Evolutionary conservation across 2,113 vertebrate genomes (phyloP), one percentile per base, ranked within the genome.

Genomic region (Seriola quinqueradiata): DNA sequence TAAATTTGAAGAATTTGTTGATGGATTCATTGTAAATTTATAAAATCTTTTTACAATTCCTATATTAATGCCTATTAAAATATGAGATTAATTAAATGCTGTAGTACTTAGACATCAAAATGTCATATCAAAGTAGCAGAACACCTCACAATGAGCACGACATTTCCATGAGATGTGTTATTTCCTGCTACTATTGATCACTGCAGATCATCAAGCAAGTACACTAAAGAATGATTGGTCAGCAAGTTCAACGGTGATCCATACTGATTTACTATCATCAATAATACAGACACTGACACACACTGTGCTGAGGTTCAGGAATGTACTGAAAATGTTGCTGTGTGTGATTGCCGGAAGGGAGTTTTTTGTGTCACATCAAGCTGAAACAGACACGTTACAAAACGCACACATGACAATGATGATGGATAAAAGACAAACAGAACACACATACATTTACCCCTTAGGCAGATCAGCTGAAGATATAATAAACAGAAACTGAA

Each of bases 161-260:
- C 5, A 54, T 21, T 54, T 54, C 17, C 14, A 13, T 28, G 5
- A 50, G 0, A 59, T 50, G 36, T 63, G 60, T 65, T 14, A 67
- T 57, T 63, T 72, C 70, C 66, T 79, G 79, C 60, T 48, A 0
- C 12, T 19, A 58, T 71, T 36, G 66, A 79, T 58, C 21, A 25
- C 46, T 28, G 46, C 36, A 58, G 7, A 77, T 48, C 3, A n/a
- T 34, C 11, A 10, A 14, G 21, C 66, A 66, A 23, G n/a, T 4
- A 10, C 54, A 60, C 16, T 4, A 8, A 48, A 70, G 40, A 19
- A 46, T 14, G 21, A 60, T n/a, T 0, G 21, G 11, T 25, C 21
- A 16, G 34, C 11, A 32, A 69, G 55, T 64, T 65, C 9, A 70
- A 70, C 14, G 52, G 7, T 55, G 34, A 85, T 34, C 65, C 4